Base-by-base conservation (phyloP, 2,888 invertebrate genomes). In the Baccha elongata region DNA sequence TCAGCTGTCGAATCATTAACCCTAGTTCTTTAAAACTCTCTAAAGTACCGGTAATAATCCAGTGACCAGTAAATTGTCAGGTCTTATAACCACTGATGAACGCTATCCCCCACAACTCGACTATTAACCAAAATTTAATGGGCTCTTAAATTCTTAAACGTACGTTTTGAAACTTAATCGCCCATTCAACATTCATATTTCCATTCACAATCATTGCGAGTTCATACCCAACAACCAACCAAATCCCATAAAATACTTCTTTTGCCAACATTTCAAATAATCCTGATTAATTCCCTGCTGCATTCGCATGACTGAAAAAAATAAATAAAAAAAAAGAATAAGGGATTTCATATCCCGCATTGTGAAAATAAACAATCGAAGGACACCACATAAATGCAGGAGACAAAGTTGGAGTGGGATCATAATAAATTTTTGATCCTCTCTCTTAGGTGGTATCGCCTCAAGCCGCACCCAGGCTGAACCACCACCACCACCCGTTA, bases 281-380 rank as follows among this genome's bases (percentile, higher is more conserved):
- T 72, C 62, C 52, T 44, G 71, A 72, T 74, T 60, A 68, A 74
- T 67, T 67, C 44, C 52, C 42, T 42, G 29, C 17, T 15, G 37
- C 48, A 55, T 8, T n/a, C 48, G 13, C 13, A 42, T 62, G 21
- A n/a, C 13, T 26, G 10, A 26, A 15, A 26, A 50, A 26, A 46
- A 23, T 23, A 1, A 1, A 21, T 21, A 46, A 23, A 26, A 48
- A 48, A 26, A 48, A 8, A 23, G 8, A 48, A 10, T 26, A 26
- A 26, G 48, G 48, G 23, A 23, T 48, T 48, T 48, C 13, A 23
- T 26, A 32, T 53, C 19, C 6, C 1, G 32, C 32, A 35, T 11
- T 19, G 52, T 32, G 52, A 32, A 32, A 53, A 32, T 32, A 32
- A 53, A 35, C n/a, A 52, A 52, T 32, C 32, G 17, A 29, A 19